Percentiles rank a stretch among this genome's conserved stretches.
phyloP scores from a whole-genome alignment of 2,888 invertebrate species.

The Elysia crispata region DNA sequence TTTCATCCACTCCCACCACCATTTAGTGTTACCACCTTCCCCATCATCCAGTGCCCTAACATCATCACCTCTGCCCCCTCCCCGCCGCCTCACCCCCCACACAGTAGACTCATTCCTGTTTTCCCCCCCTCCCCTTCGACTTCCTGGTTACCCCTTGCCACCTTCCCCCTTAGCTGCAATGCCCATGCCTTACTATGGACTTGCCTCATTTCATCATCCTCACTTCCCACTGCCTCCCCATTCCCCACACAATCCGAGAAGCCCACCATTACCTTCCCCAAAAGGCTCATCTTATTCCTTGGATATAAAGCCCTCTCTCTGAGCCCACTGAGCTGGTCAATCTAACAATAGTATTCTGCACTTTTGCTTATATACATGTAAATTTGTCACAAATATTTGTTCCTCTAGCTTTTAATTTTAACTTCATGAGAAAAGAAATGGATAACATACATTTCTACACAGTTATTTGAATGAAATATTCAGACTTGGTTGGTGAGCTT shows the following conservation, averaged over 20 bases:
- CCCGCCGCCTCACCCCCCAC: slow-evolving; percentile 20
- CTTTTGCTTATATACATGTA: no score
- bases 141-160: slow-evolving; percentile 29
- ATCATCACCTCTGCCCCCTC: slow-evolving; percentile 7
- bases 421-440: background rate
- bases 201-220: slow-evolving; percentile 27
- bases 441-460: background rate
- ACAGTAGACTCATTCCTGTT: slow-evolving; percentile 39
- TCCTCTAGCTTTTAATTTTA: no score
- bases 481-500: no score
- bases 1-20: slow-evolving; percentile 1
- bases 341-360: background rate
- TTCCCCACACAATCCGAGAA: background rate
- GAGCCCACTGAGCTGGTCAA: background rate
- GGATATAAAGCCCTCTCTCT: slow-evolving; percentile 11
- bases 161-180: slow-evolving; percentile 31
- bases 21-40: background rate
- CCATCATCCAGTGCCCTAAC: background rate
- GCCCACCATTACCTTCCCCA: background rate
- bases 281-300: slow-evolving; percentile 23
- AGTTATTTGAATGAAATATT: slow-evolving; percentile 1
- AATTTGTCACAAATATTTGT: no score
- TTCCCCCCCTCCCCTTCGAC: slow-evolving; percentile 17
- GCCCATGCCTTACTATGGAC: slow-evolving; percentile 24
- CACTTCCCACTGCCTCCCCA: background rate